Evolutionary conservation across 2,888 invertebrate genomes (phyloP), one percentile per base, ranked within the genome.

Genomic region (Troides aeacus): DNA sequence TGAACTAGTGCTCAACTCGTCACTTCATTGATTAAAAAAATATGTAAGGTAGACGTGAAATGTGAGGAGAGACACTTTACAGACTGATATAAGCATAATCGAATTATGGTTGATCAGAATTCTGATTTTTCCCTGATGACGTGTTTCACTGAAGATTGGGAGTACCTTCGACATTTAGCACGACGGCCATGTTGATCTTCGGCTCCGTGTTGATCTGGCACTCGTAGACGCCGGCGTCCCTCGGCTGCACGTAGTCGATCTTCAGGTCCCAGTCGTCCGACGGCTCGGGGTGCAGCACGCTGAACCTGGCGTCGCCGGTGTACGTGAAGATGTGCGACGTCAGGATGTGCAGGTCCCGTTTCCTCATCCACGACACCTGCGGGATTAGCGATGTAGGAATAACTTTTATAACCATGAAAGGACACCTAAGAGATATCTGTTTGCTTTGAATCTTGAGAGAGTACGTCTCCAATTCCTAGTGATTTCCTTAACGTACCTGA

Each of bases 141-240:
- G 39, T 10, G 39, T 39, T 7, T 39, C 39, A 10, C 1, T 39
- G 8, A 39, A 39, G 7, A 39, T 39, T 8, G 8, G 39, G 10
- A 65, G 79, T 93, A 97, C 97, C 97, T 95, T 97, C 96, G 67
- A 97, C 96, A 80, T 94, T 94, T 71, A 97, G 93, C 81, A 94
- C 88, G 80, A 97, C 95, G 61, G 97, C 97, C 94, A 97, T 94
- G 88, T 97, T 97, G 86, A 97, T 96, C 88, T 97, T 97, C 24
- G 97, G 97, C 84, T 97, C 97, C 0, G 97, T 97, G 89, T 97
- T 97, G 77, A 97, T 96, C 93, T 97, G 97, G 81, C 97, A 97
- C 88, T 97, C 97, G 92, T 97, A 97, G 72, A 97, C 95, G 10
- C 97, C 97, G 2, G 95, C 97, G 84, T 97, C 97, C 36, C 97